phyloP scores from a whole-genome alignment of 2,797 vertebrate species.

The Gymnothorax reevesii region DNA sequence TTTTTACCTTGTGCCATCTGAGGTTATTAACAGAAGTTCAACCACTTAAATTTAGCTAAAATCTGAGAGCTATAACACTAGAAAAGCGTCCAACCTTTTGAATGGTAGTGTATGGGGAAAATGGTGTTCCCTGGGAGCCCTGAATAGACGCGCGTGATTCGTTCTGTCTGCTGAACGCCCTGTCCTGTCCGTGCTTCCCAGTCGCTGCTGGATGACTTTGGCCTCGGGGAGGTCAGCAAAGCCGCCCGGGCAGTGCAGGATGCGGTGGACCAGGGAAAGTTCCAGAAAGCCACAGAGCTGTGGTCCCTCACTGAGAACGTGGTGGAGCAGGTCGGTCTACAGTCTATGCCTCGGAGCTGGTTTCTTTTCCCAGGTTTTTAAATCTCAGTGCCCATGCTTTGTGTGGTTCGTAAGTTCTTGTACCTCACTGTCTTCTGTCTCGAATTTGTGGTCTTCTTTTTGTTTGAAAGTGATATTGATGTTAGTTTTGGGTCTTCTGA shows the following conservation, averaged over 20 bases:
- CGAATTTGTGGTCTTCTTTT: neutral
- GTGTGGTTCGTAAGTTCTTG: neutral
- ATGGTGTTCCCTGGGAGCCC: no score
- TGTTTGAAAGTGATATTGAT: neutral
- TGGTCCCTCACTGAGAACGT: constrained; percentile 80
- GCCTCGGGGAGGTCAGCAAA: constrained; percentile 78
- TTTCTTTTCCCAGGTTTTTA: neutral
- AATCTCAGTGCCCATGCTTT: neutral
- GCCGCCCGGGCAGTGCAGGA: constrained; percentile 78
- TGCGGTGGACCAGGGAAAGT: constrained; percentile 76
- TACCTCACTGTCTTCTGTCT: neutral
- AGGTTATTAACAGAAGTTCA: no score
- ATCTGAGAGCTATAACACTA: no score
- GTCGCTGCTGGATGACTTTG: constrained; percentile 89
- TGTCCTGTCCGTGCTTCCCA: constrained; percentile 56
- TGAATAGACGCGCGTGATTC: no score
- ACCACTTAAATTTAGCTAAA: no score
- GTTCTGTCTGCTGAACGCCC: no score
- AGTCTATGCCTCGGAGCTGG: no score
- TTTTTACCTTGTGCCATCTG: no score
- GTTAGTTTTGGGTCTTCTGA: neutral
- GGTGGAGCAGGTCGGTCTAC: constrained; percentile 79
- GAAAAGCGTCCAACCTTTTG: no score
- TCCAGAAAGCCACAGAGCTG: constrained; percentile 80
- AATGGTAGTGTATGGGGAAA: no score